A percentile compares a stretch with the other conserved stretches of the same genome.
Conservation (phyloP, 2,113 vertebrate species). For the Elanus axillaris region DNA sequence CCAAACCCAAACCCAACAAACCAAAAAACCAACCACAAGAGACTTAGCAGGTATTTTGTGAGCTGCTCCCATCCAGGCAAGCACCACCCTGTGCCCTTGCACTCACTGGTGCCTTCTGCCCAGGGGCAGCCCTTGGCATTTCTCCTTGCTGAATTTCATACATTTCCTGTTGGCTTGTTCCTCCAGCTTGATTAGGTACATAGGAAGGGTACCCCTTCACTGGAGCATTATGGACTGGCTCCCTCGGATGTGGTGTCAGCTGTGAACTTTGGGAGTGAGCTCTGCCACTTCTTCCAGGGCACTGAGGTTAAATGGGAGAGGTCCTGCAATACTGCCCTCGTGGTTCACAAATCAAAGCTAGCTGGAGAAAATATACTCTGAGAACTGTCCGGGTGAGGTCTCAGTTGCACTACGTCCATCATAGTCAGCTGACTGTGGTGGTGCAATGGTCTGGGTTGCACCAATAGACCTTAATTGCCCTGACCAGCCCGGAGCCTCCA, state of each 20-base stretch:
- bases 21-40: not conserved
- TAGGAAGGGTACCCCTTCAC: not conserved
- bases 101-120: not conserved
- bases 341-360: not conserved
- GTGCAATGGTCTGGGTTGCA: not conserved
- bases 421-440: not conserved
- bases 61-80: not conserved
- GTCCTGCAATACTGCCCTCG: not conserved
- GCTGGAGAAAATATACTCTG: not conserved
- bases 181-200: not conserved
- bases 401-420: not conserved
- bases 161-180: not conserved
- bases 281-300: not conserved
- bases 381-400: not conserved
- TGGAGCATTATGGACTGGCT: not conserved
- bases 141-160: not conserved
- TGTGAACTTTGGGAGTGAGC: not conserved
- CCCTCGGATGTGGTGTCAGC: not conserved
- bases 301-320: accelerated
- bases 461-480: not conserved
- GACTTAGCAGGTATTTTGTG: not conserved
- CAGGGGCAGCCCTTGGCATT: not conserved
- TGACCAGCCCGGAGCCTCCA: not conserved
- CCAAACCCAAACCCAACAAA: not conserved
- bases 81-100: not conserved